Conservation (phyloP, 2,113 vertebrate species). For the Callopanchax toddi region DNA sequence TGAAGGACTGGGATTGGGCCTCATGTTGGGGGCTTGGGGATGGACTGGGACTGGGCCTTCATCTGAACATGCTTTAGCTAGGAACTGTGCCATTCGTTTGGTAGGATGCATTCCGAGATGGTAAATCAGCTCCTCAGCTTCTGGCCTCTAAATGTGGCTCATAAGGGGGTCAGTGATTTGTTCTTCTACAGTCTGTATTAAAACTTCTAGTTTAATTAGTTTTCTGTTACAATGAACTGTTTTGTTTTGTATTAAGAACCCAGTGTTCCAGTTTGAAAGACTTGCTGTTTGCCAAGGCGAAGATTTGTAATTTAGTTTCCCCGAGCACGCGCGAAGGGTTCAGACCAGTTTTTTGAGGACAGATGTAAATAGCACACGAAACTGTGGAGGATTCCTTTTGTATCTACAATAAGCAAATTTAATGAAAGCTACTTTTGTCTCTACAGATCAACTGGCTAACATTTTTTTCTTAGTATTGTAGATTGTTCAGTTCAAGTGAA, state of each 20-base stretch:
- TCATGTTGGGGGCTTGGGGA: no score
- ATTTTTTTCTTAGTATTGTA: conserved; percentile 66
- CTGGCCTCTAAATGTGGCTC: no score
- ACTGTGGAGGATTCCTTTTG: conserved; percentile 55
- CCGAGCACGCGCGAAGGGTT: conserved; percentile 23
- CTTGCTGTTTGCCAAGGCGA: conserved; percentile 35
- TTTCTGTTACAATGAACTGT: background rate
- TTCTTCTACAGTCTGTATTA: no score
- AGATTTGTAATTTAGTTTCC: conserved; percentile 15
- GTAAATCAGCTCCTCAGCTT: no score
- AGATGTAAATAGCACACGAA: conserved; percentile 70
- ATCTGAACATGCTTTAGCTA: background rate
- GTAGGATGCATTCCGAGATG: no score
- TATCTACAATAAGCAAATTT: conserved; percentile 48
- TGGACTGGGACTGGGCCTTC: background rate
- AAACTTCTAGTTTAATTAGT: no score
- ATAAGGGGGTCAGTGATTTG: no score
- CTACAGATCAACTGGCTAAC: conserved; percentile 58
- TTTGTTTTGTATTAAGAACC: conserved; percentile 15
- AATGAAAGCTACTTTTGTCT: conserved; percentile 51
- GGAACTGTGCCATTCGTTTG: background rate
- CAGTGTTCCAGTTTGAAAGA: background rate
- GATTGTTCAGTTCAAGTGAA: conserved; percentile 67
- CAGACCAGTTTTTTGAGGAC: conserved; percentile 56
- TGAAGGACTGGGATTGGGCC: background rate